These are phyloP conservation scores for Morone chrysops DNA, from an alignment of 2,113 vertebrate species.

Conservation along the genomic window DNA sequence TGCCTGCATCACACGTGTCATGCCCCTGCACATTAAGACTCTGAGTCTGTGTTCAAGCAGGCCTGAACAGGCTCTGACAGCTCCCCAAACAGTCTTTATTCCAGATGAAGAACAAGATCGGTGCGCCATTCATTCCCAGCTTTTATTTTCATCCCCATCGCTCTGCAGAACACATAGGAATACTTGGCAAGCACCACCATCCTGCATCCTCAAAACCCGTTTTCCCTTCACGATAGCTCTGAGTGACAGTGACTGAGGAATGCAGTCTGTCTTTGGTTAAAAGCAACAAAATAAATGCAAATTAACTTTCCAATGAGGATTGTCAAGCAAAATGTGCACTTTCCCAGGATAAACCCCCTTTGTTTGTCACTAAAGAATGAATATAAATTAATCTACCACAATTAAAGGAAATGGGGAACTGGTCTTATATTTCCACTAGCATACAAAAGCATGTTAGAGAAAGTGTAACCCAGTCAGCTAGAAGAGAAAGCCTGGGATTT, in stretches of 20 bases:
- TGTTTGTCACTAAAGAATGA: conserved; percentile 25
- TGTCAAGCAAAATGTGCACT: conserved; percentile 22
- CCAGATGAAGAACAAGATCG: conserved; percentile 50
- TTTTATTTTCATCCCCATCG: conserved; percentile 53
- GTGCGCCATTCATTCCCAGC: conserved; percentile 39
- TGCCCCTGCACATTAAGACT: conserved; percentile 37
- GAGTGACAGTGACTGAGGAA: conserved; percentile 56
- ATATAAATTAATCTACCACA: conserved; percentile 30
- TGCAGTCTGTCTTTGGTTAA: conserved; percentile 29
- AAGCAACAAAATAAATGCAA: conserved; percentile 66
- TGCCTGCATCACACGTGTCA: conserved; percentile 56
- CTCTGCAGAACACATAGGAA: conserved; percentile 50
- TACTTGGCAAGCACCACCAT: conserved; percentile 48
- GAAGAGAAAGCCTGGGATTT: conserved; percentile 18
- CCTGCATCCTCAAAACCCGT: neutral
- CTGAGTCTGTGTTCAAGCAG: conserved; percentile 39
- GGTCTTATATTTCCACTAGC: neutral
- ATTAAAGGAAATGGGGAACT: conserved; percentile 1
- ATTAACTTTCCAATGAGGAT: conserved; percentile 53
- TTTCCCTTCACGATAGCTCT: conserved; percentile 23
- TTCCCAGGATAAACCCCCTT: conserved; percentile 29
- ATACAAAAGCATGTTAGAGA: conserved; percentile 37
- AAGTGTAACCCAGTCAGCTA: conserved; percentile 36
- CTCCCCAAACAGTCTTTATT: conserved; percentile 61
- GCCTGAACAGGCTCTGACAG: conserved; percentile 61